phyloP scores from a whole-genome alignment of 2,113 vertebrate genomes.

The Malurus elegans region DNA sequence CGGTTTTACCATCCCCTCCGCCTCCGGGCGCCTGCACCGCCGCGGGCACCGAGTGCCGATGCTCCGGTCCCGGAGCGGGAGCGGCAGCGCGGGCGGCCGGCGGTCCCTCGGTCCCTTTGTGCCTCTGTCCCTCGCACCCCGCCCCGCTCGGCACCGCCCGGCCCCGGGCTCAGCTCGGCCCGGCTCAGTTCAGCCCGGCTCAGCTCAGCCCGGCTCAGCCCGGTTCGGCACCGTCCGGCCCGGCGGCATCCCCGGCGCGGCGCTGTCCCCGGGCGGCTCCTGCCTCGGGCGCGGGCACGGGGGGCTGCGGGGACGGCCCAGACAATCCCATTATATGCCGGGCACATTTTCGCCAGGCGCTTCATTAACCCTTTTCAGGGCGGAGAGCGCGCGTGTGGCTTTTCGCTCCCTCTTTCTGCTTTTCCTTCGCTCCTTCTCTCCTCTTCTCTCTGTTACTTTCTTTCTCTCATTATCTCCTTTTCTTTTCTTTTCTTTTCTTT shows the following conservation, averaged over 20 bases:
- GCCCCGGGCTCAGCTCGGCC: too few relatives aligned
- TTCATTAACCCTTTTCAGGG: constrained; percentile 50
- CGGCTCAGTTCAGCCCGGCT: background rate
- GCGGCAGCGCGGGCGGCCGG: background rate
- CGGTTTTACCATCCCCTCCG: constrained; percentile 21
- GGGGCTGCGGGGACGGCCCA: background rate
- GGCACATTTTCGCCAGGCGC: background rate
- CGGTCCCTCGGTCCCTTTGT: background rate
- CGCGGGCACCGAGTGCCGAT: constrained; percentile 20
- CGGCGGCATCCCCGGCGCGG: background rate
- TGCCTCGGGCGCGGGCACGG: background rate
- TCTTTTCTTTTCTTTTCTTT: fast-evolving
- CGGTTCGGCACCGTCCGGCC: background rate
- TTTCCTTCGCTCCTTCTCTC: background rate
- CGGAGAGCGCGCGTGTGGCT: background rate
- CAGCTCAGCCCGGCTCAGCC: too few relatives aligned
- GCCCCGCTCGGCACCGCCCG: background rate
- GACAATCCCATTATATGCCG: background rate
- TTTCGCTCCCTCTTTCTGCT: background rate
- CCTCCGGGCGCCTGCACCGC: constrained; percentile 1
- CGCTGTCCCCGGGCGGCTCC: background rate
- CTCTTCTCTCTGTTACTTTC: fast-evolving
- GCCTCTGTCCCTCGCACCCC: background rate
- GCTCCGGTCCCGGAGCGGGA: background rate
- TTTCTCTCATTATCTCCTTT: too few relatives aligned